phyloP scores from a whole-genome alignment of 2,113 vertebrate species.

The Gulo gulo region DNA sequence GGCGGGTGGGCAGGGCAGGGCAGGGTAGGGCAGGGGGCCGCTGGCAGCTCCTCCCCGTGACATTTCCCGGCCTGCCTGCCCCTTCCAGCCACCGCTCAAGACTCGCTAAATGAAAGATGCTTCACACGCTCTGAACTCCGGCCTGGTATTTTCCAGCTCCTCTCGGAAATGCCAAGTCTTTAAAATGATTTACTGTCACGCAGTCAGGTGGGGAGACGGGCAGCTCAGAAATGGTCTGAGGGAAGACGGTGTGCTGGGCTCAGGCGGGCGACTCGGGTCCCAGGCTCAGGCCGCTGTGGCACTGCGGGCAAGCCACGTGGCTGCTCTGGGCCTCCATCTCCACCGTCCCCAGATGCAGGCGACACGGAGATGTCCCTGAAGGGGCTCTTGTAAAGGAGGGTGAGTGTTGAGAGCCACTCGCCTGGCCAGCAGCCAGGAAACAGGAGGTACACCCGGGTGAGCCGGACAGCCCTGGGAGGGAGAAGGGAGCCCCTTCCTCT shows the following conservation, averaged over 20 bases:
- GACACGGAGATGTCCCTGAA: background rate
- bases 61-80: conserved; percentile 62
- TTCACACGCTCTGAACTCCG: conserved; percentile 71
- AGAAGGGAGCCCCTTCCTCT: background rate
- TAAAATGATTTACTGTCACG: conserved; percentile 60
- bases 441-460: too few relatives aligned
- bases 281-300: background rate
- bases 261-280: background rate
- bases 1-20: conserved; percentile 30
- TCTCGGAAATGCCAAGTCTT: conserved; percentile 63
- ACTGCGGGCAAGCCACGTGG: rapidly evolving
- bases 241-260: background rate
- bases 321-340: background rate
- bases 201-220: conserved; percentile 31
- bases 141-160: conserved; percentile 76
- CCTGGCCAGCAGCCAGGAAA: background rate
- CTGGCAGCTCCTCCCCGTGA: conserved; percentile 41
- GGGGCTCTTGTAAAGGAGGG: background rate
- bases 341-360: background rate
- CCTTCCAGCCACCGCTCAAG: conserved; percentile 26
- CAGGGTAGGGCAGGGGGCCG: background rate
- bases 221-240: conserved; percentile 3
- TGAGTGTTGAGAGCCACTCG: background rate
- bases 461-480: rapidly evolving
- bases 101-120: conserved; percentile 72